Percentiles rank a stretch among this genome's conserved stretches.
phyloP scores from a whole-genome alignment of 2,797 vertebrate species.

The Fistularia commersonii region DNA sequence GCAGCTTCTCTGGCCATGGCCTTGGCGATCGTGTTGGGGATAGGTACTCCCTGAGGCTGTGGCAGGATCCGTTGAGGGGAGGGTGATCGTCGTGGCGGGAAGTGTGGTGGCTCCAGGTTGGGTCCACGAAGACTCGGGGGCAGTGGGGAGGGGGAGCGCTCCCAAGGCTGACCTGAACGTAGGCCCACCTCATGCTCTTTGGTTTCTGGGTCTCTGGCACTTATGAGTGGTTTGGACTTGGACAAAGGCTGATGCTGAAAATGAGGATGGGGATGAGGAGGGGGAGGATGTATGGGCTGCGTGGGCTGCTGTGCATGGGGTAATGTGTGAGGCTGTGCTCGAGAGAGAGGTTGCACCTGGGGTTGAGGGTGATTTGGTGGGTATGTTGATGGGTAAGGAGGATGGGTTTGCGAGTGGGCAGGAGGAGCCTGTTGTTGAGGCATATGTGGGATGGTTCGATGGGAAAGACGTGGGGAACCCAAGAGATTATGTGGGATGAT shows the following conservation, averaged over 20 bases:
- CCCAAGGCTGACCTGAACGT: constrained; percentile 83
- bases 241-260: constrained; percentile 79
- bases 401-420: constrained; percentile 60
- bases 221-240: constrained; percentile 87
- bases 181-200: constrained; percentile 85
- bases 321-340: constrained; percentile 67
- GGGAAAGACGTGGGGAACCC: constrained; percentile 79
- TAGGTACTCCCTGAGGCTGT: constrained; percentile 90
- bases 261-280: constrained; percentile 75
- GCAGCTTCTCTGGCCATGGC: constrained; percentile 97
- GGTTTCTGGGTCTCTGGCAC: constrained; percentile 91
- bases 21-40: constrained; percentile 90
- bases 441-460: constrained; percentile 65
- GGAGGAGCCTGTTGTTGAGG: constrained; percentile 47
- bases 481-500: constrained; percentile 85
- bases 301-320: constrained; percentile 79
- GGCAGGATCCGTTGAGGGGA: constrained; percentile 95
- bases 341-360: constrained; percentile 69
- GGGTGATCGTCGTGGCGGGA: constrained; percentile 82
- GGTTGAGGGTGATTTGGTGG: constrained; percentile 75
- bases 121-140: constrained; percentile 69
- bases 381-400: constrained; percentile 79
- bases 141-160: constrained; percentile 75
- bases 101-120: constrained; percentile 81
- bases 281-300: constrained; percentile 74